Percentiles rank a stretch among this genome's conserved stretches.
Evolutionary conservation across 2,797 vertebrate genomes (phyloP).

Genomic region (Eurystomus glaucurus): DNA sequence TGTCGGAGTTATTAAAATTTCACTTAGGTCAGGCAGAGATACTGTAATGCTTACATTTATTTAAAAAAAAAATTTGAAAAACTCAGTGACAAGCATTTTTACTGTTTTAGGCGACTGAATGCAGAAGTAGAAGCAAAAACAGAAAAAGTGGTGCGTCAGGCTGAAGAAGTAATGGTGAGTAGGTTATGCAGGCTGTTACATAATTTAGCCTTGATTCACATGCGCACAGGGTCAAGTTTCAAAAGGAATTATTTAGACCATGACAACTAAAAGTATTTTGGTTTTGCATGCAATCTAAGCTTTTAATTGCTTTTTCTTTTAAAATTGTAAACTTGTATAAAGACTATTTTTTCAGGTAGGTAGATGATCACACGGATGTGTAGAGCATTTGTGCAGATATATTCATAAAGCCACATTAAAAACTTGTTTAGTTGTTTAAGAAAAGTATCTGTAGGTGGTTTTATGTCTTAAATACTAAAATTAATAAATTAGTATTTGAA

Average conservation of each 20-base stretch:
- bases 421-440: neutral
- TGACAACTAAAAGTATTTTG: neutral
- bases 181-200: neutral
- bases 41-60: neutral
- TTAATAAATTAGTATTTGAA: neutral
- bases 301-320: neutral
- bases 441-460: neutral
- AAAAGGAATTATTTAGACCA: conserved; percentile 4
- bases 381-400: neutral
- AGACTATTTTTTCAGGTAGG: neutral
- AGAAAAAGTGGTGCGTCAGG: conserved; percentile 89
- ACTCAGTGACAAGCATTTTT: neutral
- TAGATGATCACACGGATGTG: neutral
- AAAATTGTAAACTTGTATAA: neutral
- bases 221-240: neutral
- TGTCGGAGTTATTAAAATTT: neutral
- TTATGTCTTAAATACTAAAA: neutral
- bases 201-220: neutral
- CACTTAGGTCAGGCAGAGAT: neutral
- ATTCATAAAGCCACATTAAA: neutral
- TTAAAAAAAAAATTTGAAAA: neutral
- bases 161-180: conserved; percentile 93
- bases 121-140: conserved; percentile 95
- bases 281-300: neutral
- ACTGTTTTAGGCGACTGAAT: conserved; percentile 88